A percentile compares a stretch with the other conserved stretches of the same genome.
phyloP scores from a whole-genome alignment of 1,140 invertebrate genomes.

The Dinoponera quadriceps region DNA sequence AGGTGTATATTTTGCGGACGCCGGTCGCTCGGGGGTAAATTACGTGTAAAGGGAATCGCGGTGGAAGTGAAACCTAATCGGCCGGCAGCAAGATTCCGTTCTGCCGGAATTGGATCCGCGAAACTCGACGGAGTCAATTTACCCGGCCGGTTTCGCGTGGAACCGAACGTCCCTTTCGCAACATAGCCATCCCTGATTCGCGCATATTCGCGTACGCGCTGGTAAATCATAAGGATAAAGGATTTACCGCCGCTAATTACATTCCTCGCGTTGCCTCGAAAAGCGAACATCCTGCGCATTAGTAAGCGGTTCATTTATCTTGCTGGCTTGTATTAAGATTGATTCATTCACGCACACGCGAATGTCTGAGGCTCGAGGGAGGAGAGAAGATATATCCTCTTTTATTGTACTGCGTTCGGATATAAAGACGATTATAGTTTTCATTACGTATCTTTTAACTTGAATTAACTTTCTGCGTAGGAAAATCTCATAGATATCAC shows the following conservation, averaged over 20 bases:
- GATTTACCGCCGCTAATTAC: slow-evolving; percentile 45
- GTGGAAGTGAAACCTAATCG: slow-evolving; percentile 70
- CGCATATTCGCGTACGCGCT: slow-evolving; percentile 32
- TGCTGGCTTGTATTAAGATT: slow-evolving; percentile 15
- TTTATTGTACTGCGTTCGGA: background rate
- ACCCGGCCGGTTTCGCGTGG: slow-evolving; percentile 63
- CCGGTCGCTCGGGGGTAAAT: slow-evolving; percentile 58
- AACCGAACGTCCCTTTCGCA: slow-evolving; percentile 67
- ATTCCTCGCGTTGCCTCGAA: slow-evolving; percentile 28
- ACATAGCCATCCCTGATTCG: slow-evolving; percentile 24
- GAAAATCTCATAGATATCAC: background rate
- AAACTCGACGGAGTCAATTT: slow-evolving; percentile 71
- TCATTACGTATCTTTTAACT: background rate
- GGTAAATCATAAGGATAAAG: slow-evolving; percentile 53
- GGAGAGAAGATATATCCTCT: background rate
- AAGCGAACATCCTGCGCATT: background rate
- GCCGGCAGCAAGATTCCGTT: slow-evolving; percentile 64
- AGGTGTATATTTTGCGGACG: slow-evolving; percentile 55
- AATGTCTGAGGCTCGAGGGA: background rate
- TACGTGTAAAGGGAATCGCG: slow-evolving; percentile 69
- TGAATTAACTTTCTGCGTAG: background rate
- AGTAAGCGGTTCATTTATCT: slow-evolving; percentile 41
- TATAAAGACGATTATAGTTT: background rate
- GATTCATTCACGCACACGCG: background rate
- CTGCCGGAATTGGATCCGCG: slow-evolving; percentile 68